Conservation (phyloP, 2,113 vertebrate genomes). For the Lontra canadensis region DNA sequence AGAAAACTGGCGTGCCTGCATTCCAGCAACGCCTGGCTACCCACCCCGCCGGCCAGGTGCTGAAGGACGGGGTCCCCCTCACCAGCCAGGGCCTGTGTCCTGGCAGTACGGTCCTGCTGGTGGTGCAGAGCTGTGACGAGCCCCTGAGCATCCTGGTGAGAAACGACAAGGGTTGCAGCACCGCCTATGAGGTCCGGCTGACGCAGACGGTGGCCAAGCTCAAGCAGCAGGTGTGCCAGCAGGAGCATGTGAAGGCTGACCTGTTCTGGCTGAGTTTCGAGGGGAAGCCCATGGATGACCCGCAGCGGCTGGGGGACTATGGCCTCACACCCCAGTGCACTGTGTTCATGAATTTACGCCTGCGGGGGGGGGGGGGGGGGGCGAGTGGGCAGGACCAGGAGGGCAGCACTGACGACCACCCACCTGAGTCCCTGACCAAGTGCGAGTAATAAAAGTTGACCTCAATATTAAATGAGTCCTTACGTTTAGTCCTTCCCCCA, state of each 20-base stretch:
- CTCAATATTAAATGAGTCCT: background rate
- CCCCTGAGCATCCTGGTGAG: constrained; percentile 65
- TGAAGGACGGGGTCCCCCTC: background rate
- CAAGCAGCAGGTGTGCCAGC: constrained; percentile 12
- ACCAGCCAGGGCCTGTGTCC: background rate
- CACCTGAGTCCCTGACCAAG: background rate
- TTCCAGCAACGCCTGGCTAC: constrained; percentile 61
- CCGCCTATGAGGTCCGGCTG: background rate
- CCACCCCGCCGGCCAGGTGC: rapidly evolving
- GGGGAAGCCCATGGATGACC: constrained; percentile 53
- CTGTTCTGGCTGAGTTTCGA: constrained; percentile 63
- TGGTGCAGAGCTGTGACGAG: background rate
- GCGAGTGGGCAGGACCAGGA: no score
- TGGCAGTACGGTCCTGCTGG: background rate
- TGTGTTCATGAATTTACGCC: constrained; percentile 50
- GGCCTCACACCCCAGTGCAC: background rate
- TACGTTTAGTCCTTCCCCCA: background rate
- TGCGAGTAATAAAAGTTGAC: background rate
- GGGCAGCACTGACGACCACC: background rate
- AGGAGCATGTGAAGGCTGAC: background rate
- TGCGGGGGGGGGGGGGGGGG: constrained; percentile 39
- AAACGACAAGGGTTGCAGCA: background rate
- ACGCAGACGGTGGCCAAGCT: constrained; percentile 39
- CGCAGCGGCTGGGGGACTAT: constrained; percentile 35
- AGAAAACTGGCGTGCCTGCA: background rate